phyloP scores from a whole-genome alignment of 1,140 invertebrate species.

The Dinoponera quadriceps region DNA sequence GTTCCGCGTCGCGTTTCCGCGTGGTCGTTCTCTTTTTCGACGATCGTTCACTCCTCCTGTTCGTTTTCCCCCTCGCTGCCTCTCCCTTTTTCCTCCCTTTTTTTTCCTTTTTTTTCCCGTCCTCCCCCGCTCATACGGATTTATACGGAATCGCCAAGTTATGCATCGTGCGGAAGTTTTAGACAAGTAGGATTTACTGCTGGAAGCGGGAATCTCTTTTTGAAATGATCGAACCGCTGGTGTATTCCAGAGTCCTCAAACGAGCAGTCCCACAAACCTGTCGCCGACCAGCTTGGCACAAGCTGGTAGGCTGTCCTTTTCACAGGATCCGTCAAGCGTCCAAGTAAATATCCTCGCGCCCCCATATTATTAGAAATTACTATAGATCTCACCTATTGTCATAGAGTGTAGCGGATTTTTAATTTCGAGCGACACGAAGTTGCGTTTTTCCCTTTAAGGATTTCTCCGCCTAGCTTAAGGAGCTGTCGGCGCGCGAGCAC shows the following conservation, averaged over 20 bases:
- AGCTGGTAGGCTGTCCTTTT: conserved; percentile 86
- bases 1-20: conserved; percentile 10
- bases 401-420: conserved; percentile 33
- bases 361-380: conserved; percentile 71
- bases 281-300: conserved; percentile 89
- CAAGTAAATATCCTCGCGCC: conserved; percentile 85
- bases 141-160: conserved; percentile 18
- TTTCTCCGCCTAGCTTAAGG: not conserved
- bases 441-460: not conserved
- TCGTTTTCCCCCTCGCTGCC: not conserved
- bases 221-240: conserved; percentile 77
- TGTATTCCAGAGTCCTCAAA: conserved; percentile 89
- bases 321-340: conserved; percentile 85
- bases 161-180: conserved; percentile 4
- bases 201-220: conserved; percentile 49
- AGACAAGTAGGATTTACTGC: conserved; percentile 39
- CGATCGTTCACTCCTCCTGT: conserved; percentile 3
- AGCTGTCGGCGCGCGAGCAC: not conserved
- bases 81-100: not conserved
- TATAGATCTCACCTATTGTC: conserved; percentile 41
- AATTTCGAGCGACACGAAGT: conserved; percentile 38
- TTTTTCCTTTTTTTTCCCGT: not conserved
- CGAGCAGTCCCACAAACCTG: conserved; percentile 89
- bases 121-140: not conserved
- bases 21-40: not conserved